Conservation (phyloP, 2,113 vertebrate species). For the Semicossyphus pulcher region DNA sequence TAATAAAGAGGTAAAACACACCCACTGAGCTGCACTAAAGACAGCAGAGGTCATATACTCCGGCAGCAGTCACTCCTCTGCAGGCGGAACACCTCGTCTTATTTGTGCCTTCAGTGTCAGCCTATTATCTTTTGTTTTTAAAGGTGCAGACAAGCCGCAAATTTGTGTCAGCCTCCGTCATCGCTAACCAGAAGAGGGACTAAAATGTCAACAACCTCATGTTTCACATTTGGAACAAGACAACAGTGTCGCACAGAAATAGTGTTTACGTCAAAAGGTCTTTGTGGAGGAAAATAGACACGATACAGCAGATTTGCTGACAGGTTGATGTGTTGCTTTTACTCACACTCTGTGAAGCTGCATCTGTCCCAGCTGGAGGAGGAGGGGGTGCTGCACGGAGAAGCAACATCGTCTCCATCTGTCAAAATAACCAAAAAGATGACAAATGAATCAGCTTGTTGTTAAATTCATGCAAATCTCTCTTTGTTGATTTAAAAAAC, state of each 20-base stretch:
- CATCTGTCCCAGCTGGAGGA: conserved; percentile 79
- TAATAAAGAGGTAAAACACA: conserved; percentile 18
- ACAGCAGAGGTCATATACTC: conserved; percentile 5
- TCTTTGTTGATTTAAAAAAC: fast-evolving
- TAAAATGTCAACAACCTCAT: conserved; percentile 49
- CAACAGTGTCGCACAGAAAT: not conserved
- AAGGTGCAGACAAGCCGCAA: conserved; percentile 12
- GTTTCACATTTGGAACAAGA: conserved; percentile 33
- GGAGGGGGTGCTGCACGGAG: conserved; percentile 76
- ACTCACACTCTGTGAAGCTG: conserved; percentile 86
- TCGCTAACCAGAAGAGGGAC: conserved; percentile 26
- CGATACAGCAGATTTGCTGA: not conserved
- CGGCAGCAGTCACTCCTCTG: not conserved
- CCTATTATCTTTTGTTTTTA: conserved; percentile 10
- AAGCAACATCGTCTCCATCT: conserved; percentile 82
- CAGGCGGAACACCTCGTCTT: conserved; percentile 7
- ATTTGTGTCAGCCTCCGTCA: not conserved
- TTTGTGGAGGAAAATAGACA: conserved; percentile 17
- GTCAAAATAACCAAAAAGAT: conserved; percentile 10
- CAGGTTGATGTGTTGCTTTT: conserved; percentile 19
- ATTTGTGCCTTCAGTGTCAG: not conserved
- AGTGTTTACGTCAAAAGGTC: conserved; percentile 8
- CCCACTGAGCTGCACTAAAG: conserved; percentile 17
- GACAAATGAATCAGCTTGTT: no score
- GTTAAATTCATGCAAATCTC: not conserved